Conservation (phyloP, 2,797 vertebrate species). For the Halcyon badia region DNA sequence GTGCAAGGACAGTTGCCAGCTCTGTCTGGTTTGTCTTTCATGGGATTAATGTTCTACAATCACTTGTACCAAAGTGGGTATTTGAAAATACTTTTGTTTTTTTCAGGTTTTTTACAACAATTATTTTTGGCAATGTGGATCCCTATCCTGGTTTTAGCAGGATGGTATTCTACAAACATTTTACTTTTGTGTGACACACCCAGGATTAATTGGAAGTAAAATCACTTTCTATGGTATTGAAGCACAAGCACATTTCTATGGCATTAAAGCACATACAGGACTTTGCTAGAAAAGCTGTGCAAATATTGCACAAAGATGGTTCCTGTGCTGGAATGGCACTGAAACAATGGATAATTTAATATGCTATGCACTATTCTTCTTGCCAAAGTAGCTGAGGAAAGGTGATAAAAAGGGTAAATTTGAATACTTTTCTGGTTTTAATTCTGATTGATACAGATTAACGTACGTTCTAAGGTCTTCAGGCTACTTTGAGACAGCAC, state of each 20-base stretch:
- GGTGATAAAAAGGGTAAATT: background rate
- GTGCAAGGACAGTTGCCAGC: background rate
- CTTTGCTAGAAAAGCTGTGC: background rate
- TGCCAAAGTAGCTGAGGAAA: background rate
- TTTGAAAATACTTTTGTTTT: background rate
- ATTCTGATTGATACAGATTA: background rate
- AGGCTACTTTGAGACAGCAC: background rate
- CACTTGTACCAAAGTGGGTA: background rate
- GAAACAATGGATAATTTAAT: background rate
- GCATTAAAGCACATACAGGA: background rate
- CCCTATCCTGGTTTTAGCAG: background rate
- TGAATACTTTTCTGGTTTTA: background rate
- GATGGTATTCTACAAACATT: background rate
- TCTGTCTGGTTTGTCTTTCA: constrained; percentile 31
- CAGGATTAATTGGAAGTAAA: background rate
- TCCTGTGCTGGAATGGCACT: background rate
- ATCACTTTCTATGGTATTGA: background rate
- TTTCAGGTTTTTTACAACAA: background rate
- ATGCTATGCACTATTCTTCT: background rate
- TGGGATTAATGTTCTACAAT: constrained; percentile 11
- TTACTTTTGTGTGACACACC: background rate
- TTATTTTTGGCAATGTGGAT: background rate
- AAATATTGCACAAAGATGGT: background rate
- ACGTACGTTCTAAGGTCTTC: background rate
- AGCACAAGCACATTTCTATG: background rate